phyloP scores from a whole-genome alignment of 2,888 invertebrate species.

The Odiellus spinosus region DNA sequence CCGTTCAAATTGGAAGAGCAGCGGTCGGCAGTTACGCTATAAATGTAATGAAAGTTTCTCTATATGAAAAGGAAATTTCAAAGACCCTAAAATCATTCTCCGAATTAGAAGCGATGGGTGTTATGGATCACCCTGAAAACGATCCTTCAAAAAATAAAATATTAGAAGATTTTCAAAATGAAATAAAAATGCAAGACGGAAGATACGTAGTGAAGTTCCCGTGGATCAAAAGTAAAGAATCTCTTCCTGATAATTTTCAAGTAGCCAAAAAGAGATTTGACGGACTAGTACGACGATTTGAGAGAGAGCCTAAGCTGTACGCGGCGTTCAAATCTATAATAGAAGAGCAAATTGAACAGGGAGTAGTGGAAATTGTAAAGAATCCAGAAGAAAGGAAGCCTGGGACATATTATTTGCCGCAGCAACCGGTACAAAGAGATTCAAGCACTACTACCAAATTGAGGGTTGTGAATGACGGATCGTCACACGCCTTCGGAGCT shows the following conservation, averaged over 20 bases:
- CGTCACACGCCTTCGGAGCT: neutral
- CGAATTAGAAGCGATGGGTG: too few species aligned
- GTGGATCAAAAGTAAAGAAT: too few species aligned
- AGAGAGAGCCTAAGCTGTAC: neutral
- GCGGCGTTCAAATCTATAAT: neutral
- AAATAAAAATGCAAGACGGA: too few species aligned
- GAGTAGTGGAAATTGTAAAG: neutral
- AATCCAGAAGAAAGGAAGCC: neutral
- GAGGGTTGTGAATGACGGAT: slow-evolving; percentile 8
- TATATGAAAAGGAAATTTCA: too few species aligned
- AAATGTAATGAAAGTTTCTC: too few species aligned
- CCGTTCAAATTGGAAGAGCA: neutral
- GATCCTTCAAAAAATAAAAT: neutral
- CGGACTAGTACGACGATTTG: neutral
- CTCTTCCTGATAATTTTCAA: neutral
- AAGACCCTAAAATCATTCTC: too few species aligned
- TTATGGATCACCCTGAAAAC: too few species aligned
- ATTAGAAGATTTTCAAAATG: too few species aligned
- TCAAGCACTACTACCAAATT: slow-evolving; percentile 2
- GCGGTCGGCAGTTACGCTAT: neutral
- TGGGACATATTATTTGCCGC: slow-evolving; percentile 5
- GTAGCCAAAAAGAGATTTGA: slow-evolving; percentile 1
- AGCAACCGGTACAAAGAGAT: slow-evolving; percentile 5
- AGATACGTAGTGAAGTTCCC: too few species aligned
- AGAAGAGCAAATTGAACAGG: too few species aligned